Conservation (phyloP, 2,888 invertebrate species). For the Peribatodes rhomboidaria region DNA sequence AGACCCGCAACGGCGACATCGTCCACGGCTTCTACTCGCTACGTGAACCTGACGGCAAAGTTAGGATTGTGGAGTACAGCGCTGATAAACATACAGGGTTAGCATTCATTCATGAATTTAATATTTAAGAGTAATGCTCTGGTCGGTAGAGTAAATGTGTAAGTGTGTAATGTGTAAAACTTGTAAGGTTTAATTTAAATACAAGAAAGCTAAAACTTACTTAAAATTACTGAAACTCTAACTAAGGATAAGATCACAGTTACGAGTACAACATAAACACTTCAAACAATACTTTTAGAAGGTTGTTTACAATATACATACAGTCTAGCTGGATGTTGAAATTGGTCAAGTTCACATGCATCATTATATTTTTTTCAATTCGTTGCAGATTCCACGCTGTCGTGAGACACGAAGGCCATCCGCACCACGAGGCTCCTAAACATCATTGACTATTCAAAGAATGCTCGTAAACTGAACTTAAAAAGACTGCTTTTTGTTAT, state of each 20-base stretch:
- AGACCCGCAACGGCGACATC: conserved; percentile 76
- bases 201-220: too few relatives aligned
- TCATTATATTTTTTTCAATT: conserved; percentile 5
- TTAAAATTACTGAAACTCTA: too few relatives aligned
- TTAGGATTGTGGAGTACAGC: conserved; percentile 81
- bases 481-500: conserved; percentile 34
- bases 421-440: conserved; percentile 46
- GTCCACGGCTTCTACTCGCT: conserved; percentile 68
- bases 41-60: conserved; percentile 81
- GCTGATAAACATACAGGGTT: conserved; percentile 80
- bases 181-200: too few relatives aligned
- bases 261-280: too few relatives aligned
- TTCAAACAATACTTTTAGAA: too few relatives aligned
- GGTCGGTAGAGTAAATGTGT: too few relatives aligned
- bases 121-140: too few relatives aligned
- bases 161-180: too few relatives aligned
- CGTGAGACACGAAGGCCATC: conserved; percentile 57
- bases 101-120: conserved; percentile 14
- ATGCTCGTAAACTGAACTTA: conserved; percentile 10
- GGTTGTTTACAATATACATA: neutral
- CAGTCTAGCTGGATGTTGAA: neutral
- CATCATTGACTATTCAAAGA: conserved; percentile 31
- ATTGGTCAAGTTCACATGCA: conserved; percentile 7
- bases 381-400: conserved; percentile 60
- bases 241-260: too few relatives aligned